Evolutionary conservation across 1,140 invertebrate species (phyloP).

Genomic region (Panagrolaimus sp.): DNA sequence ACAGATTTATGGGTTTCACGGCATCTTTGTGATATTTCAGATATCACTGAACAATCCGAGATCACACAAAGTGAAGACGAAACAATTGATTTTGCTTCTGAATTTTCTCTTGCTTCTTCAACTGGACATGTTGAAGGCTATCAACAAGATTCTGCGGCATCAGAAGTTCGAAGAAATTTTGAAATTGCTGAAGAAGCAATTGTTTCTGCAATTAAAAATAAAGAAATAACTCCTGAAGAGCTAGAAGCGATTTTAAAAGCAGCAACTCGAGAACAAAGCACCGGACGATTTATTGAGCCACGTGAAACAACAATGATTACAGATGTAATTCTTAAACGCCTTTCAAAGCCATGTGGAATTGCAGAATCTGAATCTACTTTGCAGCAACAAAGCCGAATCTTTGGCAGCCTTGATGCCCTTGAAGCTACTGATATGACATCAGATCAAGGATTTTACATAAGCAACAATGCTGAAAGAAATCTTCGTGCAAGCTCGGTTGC

Average conservation of each 20-base stretch:
- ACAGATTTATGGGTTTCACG: too few relatives aligned
- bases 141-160: too few relatives aligned
- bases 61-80: too few relatives aligned
- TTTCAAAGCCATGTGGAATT: background rate
- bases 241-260: background rate
- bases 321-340: background rate
- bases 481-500: background rate
- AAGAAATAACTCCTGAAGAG: background rate
- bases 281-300: background rate
- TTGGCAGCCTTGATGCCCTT: background rate
- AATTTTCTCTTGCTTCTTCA: too few relatives aligned
- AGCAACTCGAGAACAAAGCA: background rate
- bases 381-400: background rate
- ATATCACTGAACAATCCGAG: too few relatives aligned
- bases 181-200: too few relatives aligned
- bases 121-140: too few relatives aligned
- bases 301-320: background rate
- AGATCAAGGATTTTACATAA: background rate
- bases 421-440: background rate
- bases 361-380: background rate
- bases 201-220: too few relatives aligned
- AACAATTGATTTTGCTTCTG: too few relatives aligned
- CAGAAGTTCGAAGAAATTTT: too few relatives aligned
- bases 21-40: too few relatives aligned
- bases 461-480: too few relatives aligned